Base-by-base conservation (phyloP, 1,140 invertebrate genomes). In the Eciton burchellii region DNA sequence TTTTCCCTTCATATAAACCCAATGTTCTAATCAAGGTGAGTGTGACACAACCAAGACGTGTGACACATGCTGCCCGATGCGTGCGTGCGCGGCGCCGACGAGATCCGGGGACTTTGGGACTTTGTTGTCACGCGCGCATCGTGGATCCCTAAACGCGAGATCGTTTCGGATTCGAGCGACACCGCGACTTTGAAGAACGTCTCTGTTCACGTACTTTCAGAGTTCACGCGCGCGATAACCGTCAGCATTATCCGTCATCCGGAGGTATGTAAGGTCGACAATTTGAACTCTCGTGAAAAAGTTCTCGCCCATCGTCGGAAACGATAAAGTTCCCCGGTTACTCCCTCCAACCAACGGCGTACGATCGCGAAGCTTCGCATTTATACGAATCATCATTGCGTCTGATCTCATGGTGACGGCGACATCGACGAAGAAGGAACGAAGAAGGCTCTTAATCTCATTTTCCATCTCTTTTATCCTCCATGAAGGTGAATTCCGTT, bases 61-160 rank as follows among this genome's bases (percentile, higher is more conserved):
- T 91, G 89, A 90, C 89, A 86, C 84, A 88, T 91, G 88, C 90
- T 91, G 90, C 88, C 92, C 91, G 83, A 63, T 91, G 89, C 47
- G 3, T 72, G 21, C 77, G 54, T 35, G 19, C n/a, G n/a, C 16
- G 6, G 49, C 62, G 12, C 26, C 71, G 12, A 21, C 43, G 57
- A 41, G 29, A 26, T 74, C 57, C 8, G 43, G 24, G 29, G 43
- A 63, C 11, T 29, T 41, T 68, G 47, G 47, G 21, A 6, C n/a
- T n/a, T n/a, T n/a, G 16, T 16, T 41, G 73, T 11, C 11, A 11
- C 19, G n/a, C 45, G 26, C 26, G 52, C 21, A 14, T 52, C 5
- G 73, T 66, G 73, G 35, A 2, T 35, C 12, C 62, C 60, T 62
- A 56, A n/a, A 68, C 47, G 21, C 35, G 11, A 54, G 62, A 16